phyloP scores from a whole-genome alignment of 2,113 vertebrate genomes.

The Bettongia penicillata region DNA sequence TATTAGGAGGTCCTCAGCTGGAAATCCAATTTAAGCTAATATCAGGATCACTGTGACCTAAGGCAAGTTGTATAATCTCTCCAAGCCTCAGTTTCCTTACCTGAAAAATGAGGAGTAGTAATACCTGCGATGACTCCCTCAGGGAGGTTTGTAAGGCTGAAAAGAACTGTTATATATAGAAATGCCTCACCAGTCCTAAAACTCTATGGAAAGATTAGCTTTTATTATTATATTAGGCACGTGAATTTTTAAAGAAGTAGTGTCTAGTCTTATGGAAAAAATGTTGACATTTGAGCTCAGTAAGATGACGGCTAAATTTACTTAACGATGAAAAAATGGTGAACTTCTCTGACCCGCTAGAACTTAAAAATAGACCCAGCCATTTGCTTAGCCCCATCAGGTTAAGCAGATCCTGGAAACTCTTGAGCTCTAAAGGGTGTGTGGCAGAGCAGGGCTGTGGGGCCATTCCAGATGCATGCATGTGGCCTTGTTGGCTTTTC shows the following conservation, averaged over 20 bases:
- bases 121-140: background rate
- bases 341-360: background rate
- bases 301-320: constrained; percentile 25
- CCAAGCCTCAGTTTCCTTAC: background rate
- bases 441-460: background rate
- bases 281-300: constrained; percentile 3
- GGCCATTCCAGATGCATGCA: background rate
- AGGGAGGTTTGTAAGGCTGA: background rate
- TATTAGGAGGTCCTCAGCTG: background rate
- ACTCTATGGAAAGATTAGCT: background rate
- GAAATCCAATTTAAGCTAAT: background rate
- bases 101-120: background rate
- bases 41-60: background rate
- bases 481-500: background rate
- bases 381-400: background rate
- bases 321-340: background rate
- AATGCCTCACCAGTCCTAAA: background rate
- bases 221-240: background rate
- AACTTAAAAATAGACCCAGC: background rate
- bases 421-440: background rate
- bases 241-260: constrained; percentile 30
- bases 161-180: background rate
- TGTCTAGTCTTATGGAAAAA: constrained; percentile 17
- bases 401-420: background rate
- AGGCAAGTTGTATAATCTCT: background rate